Evolutionary conservation across 2,888 invertebrate species (phyloP), one percentile per base, ranked within the genome.

Genomic region (Cantharis flavilabris): DNA sequence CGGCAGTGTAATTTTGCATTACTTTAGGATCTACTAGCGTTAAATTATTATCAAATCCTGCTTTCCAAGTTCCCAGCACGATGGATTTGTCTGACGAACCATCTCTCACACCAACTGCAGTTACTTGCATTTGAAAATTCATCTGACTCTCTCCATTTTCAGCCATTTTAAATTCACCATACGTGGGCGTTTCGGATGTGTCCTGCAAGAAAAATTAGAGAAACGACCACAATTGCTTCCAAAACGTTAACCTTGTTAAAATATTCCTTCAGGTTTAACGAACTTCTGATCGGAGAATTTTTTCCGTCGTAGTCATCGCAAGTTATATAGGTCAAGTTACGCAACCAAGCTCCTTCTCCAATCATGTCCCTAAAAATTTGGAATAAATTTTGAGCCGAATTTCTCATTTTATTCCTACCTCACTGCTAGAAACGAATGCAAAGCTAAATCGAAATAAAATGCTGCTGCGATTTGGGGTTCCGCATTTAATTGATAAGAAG

Each of bases 371-470:
- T 94, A 87, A 86, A 86, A 84, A 30, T 49, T 72, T 65, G 23
- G 16, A 18, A 16, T 64, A 62, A 33, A 13, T 33, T 33, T 33
- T n/a, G n/a, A 33, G 5, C 5, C 13, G n/a, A n/a, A 49, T 9
- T 9, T 20, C 9, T 67, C 0, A 16, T 49, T 70, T 69, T 62
- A n/a, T 49, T 49, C 90, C 90, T 91, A 94, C 95, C 93, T 94
- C 80, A 95, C 89, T 9, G 95, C 91, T 82, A 94, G 88, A 84
- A 95, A 92, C 3, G 95, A 92, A 81, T 94, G 90, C 76, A 95
- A 87, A 23, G 94, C 92, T 79, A 97, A 88, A 88, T 98, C 97
- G 88, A 96, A 97, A 88, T 97, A 97, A 88, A 97, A 97, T 5
- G 95, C 94, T 0, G 95, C 93, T 64, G 94, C 92, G 78, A 96